Percentiles rank a stretch among this genome's conserved stretches.
Conservation (phyloP, 1,140 invertebrate species). For the Drosophila navojoa region DNA sequence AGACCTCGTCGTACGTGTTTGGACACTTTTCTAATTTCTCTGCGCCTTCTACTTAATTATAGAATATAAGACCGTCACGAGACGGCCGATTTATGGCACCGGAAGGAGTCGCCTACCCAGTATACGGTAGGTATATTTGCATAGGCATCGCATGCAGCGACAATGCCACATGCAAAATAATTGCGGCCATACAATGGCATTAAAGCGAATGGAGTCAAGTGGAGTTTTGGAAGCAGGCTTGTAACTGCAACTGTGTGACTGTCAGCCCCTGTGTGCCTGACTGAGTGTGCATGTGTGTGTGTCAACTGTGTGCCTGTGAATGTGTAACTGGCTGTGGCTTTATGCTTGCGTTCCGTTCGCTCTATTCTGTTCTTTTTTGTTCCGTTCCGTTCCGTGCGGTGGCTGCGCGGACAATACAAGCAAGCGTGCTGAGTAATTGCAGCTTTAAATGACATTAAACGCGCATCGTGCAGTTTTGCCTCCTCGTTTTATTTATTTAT, state of each 20-base stretch:
- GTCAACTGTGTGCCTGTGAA: not conserved
- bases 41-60: conserved; percentile 68
- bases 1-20: conserved; percentile 23
- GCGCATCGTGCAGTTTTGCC: conserved; percentile 65
- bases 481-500: conserved; percentile 41
- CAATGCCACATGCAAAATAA: conserved; percentile 66
- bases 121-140: conserved; percentile 46
- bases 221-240: conserved; percentile 17
- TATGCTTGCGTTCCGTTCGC: not conserved
- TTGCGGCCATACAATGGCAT: conserved; percentile 76
- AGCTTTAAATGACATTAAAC: conserved; percentile 80
- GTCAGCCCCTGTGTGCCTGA: not conserved
- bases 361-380: conserved; percentile 8
- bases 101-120: conserved; percentile 55
- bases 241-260: conserved; percentile 13
- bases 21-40: conserved; percentile 34
- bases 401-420: conserved; percentile 35
- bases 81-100: conserved; percentile 65
- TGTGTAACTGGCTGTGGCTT: not conserved
- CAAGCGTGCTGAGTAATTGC: conserved; percentile 78
- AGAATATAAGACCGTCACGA: conserved; percentile 53
- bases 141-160: conserved; percentile 72
- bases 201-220: conserved; percentile 68
- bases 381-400: conserved; percentile 15
- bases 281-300: not conserved